Percentiles rank a stretch among this genome's conserved stretches.
Conservation (phyloP, 2,797 vertebrate genomes). For the Megalops cyprinoides region DNA sequence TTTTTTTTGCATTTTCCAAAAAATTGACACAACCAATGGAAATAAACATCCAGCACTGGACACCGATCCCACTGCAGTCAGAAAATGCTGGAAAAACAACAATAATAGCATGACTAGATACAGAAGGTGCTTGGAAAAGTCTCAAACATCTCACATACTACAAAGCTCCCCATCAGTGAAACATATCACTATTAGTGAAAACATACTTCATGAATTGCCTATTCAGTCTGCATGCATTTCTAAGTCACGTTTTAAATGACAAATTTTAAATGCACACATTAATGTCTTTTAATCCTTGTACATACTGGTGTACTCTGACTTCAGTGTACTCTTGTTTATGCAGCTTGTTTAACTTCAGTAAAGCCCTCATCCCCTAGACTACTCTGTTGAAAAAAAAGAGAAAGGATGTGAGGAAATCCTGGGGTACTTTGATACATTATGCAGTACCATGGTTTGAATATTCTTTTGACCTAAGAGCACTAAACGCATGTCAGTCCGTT, state of each 20-base stretch:
- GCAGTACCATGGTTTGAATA: background rate
- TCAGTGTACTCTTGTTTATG: background rate
- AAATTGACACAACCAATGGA: too few relatives aligned
- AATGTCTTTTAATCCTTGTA: background rate
- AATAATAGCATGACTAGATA: too few relatives aligned
- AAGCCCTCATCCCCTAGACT: background rate
- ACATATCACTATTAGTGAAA: background rate
- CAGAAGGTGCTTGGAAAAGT: too few relatives aligned
- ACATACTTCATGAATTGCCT: background rate
- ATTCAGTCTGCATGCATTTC: too few relatives aligned
- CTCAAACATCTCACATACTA: too few relatives aligned
- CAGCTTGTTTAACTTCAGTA: background rate
- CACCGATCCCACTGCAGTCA: background rate
- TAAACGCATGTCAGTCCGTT: background rate
- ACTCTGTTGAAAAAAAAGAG: background rate
- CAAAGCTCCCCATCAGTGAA: background rate
- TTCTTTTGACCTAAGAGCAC: background rate
- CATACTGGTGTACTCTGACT: background rate
- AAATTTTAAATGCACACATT: too few relatives aligned
- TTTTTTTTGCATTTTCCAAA: too few relatives aligned
- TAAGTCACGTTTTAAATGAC: too few relatives aligned
- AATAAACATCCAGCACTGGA: background rate
- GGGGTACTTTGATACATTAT: constrained; percentile 14
- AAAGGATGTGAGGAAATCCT: background rate
- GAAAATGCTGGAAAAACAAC: background rate